Conservation (phyloP, 2,888 invertebrate species). For the Mythimna lalbum region DNA sequence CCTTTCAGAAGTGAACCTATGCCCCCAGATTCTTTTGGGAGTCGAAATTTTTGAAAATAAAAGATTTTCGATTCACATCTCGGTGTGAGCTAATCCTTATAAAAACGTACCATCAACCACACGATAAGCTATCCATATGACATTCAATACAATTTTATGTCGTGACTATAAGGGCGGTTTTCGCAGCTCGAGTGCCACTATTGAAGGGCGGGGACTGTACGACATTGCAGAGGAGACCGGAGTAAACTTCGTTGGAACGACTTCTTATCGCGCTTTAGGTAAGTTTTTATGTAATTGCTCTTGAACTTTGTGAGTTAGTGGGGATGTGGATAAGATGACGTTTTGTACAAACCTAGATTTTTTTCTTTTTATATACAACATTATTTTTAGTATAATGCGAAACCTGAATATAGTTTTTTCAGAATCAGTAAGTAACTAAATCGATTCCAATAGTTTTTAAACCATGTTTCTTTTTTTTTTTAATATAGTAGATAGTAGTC, state of each 20-base stretch:
- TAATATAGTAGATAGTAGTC: no score
- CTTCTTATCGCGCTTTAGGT: slow-evolving; percentile 27
- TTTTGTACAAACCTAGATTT: no score
- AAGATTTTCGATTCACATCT: not conserved
- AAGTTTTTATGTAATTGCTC: slow-evolving; percentile 45
- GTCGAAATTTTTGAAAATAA: not conserved
- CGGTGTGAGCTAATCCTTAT: not conserved
- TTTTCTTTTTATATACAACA: no score
- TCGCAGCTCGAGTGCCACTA: not conserved
- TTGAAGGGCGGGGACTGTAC: slow-evolving; percentile 1
- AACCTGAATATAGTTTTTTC: no score
- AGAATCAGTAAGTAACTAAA: no score
- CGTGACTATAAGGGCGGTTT: not conserved
- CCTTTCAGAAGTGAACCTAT: no score
- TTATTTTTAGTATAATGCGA: no score
- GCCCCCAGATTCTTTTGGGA: no score
- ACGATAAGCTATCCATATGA: not conserved
- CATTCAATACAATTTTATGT: not conserved
- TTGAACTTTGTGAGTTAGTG: slow-evolving; percentile 20
- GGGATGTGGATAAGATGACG: no score
- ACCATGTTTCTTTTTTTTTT: no score
- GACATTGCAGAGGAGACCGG: not conserved
- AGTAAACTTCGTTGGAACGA: slow-evolving; percentile 25
- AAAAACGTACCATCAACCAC: slow-evolving; percentile 10
- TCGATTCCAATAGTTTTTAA: no score